Percentiles rank a stretch among this genome's conserved stretches.
Conservation (phyloP, 2,797 vertebrate genomes). For the Dromococcyx pavoninus region DNA sequence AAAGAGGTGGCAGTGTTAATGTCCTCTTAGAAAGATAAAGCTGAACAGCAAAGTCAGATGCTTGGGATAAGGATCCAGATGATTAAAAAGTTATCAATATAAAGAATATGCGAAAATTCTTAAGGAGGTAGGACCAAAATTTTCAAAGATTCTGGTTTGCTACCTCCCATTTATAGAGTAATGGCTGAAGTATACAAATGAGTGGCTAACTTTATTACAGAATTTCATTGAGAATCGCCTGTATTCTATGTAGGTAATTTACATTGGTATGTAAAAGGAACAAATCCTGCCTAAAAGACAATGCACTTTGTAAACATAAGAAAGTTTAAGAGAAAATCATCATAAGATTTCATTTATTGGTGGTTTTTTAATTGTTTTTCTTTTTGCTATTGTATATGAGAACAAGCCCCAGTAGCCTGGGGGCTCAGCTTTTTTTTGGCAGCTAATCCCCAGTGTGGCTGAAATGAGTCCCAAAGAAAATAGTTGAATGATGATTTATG, state of each 20-base stretch:
- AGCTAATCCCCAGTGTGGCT: background rate
- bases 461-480: conserved; percentile 32
- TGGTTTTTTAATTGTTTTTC: background rate
- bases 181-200: background rate
- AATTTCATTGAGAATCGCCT: background rate
- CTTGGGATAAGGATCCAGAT: background rate
- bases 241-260: background rate
- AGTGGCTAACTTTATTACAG: background rate
- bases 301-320: background rate
- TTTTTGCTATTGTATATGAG: background rate
- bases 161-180: background rate
- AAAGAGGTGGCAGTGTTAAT: background rate
- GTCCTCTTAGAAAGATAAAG: background rate
- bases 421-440: background rate
- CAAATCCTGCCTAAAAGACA: background rate
- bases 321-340: background rate
- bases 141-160: background rate
- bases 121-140: background rate
- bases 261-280: background rate
- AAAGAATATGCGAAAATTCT: background rate
- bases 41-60: background rate
- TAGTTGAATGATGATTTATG: background rate
- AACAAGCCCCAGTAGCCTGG: background rate
- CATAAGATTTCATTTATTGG: background rate
- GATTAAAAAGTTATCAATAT: background rate